phyloP scores from a whole-genome alignment of 2,113 vertebrate species.

The Addax nasomaculatus region DNA sequence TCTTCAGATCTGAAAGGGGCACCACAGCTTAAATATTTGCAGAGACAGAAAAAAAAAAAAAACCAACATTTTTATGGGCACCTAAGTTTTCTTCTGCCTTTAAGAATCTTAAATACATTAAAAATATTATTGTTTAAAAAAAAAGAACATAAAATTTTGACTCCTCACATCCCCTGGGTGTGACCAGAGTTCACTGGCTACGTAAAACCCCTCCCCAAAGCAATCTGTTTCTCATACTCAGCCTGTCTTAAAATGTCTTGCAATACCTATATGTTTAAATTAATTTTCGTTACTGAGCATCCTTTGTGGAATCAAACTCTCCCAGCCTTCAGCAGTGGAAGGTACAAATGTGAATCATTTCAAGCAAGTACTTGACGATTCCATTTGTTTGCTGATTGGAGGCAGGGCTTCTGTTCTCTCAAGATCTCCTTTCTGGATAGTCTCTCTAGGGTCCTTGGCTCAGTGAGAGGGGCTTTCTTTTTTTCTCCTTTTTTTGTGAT shows the following conservation, averaged over 20 bases:
- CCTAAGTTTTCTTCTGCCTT: not conserved
- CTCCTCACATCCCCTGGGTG: not conserved
- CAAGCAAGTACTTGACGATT: not conserved
- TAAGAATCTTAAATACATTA: not conserved
- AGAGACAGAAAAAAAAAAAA: not conserved
- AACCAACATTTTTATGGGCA: not conserved
- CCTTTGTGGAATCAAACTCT: not conserved
- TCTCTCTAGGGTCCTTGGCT: not conserved
- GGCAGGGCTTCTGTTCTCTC: not conserved
- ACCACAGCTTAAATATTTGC: not conserved
- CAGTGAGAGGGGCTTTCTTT: not conserved
- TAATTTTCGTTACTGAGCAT: not conserved
- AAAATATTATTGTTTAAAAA: not conserved
- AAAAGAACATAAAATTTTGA: not conserved
- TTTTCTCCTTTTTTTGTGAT: not conserved
- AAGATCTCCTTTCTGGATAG: not conserved
- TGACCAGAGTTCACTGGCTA: not conserved
- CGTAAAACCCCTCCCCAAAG: not conserved
- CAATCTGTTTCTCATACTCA: not conserved
- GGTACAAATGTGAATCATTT: not conserved
- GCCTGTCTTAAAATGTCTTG: not conserved
- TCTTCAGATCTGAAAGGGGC: not conserved
- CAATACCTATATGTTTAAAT: not conserved
- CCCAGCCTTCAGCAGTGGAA: not conserved
- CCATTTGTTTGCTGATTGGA: not conserved